phyloP scores from a whole-genome alignment of 2,113 vertebrate species.

The Hucho hucho region DNA sequence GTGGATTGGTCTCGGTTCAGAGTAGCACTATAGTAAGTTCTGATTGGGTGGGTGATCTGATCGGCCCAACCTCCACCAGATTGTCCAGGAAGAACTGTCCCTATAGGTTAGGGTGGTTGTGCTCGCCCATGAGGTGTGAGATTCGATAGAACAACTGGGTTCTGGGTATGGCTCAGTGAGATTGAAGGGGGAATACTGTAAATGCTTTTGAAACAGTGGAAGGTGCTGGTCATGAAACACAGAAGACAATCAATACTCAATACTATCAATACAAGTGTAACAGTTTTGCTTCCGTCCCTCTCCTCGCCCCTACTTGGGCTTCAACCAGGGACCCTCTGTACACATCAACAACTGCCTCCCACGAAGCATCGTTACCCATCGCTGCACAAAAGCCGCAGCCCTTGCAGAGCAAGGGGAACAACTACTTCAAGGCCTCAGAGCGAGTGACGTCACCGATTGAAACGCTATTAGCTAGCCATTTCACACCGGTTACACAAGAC shows the following conservation, averaged over 20 bases:
- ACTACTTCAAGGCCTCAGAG: no score
- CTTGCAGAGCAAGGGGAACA: no score
- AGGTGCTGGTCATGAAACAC: neutral
- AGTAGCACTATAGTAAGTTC: neutral
- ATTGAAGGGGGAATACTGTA: neutral
- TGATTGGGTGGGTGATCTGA: neutral
- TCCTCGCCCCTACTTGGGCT: no score
- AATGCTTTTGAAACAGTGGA: neutral
- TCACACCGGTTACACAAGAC: neutral
- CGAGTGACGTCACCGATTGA: no score
- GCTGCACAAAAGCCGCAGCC: no score
- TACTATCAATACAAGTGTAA: no score
- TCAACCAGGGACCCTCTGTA: no score
- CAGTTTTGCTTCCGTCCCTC: no score
- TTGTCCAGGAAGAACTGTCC: neutral
- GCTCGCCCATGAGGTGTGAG: neutral
- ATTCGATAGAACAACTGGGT: neutral
- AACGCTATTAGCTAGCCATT: no score
- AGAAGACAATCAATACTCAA: no score
- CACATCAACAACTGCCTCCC: no score
- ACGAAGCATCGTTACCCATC: no score
- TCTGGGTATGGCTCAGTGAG: slow-evolving; percentile 1
- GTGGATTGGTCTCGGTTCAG: slow-evolving; percentile 41
- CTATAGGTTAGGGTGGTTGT: neutral
- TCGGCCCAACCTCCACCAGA: neutral